These are phyloP conservation scores for Channa maculata DNA, from an alignment of 2,113 vertebrate species.

Conservation along the genomic window DNA sequence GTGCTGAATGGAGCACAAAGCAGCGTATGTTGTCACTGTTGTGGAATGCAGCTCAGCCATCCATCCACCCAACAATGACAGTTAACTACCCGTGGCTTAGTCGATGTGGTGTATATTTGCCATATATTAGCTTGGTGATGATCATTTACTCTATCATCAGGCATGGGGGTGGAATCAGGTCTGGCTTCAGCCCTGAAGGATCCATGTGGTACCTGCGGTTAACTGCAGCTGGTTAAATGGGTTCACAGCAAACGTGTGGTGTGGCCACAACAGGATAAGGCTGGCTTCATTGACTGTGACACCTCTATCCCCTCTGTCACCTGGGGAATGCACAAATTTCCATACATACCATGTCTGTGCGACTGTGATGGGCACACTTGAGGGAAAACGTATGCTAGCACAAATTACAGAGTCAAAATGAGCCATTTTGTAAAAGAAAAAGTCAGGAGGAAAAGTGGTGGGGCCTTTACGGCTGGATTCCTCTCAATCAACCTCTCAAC, in stretches of 20 bases:
- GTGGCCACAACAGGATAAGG: constrained; percentile 45
- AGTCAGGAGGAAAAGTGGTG: constrained; percentile 41
- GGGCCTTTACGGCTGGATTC: constrained; percentile 58
- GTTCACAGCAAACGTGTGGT: constrained; percentile 52
- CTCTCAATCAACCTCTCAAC: constrained; percentile 70
- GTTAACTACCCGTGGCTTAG: constrained; percentile 73
- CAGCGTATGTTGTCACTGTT: constrained; percentile 72
- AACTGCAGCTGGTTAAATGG: constrained; percentile 65
- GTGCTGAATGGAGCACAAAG: constrained; percentile 67
- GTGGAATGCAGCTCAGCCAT: constrained; percentile 70
- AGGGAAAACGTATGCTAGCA: constrained; percentile 40
- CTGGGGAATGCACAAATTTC: constrained; percentile 62
- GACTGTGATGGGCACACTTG: constrained; percentile 54
- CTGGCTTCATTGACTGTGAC: constrained; percentile 69
- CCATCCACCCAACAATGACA: constrained; percentile 72
- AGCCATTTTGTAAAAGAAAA: constrained; percentile 51
- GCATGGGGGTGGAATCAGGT: constrained; percentile 12
- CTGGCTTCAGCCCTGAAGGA: constrained; percentile 46
- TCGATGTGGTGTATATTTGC: constrained; percentile 52
- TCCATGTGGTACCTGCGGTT: constrained; percentile 68
- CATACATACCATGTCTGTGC: constrained; percentile 62
- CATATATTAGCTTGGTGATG: constrained; percentile 62
- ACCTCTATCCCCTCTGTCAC: constrained; percentile 64
- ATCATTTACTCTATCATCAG: constrained; percentile 60
- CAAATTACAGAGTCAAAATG: constrained; percentile 66